Base-by-base conservation (phyloP, 2,888 invertebrate species). In the Tetramorium bicarinatum region DNA sequence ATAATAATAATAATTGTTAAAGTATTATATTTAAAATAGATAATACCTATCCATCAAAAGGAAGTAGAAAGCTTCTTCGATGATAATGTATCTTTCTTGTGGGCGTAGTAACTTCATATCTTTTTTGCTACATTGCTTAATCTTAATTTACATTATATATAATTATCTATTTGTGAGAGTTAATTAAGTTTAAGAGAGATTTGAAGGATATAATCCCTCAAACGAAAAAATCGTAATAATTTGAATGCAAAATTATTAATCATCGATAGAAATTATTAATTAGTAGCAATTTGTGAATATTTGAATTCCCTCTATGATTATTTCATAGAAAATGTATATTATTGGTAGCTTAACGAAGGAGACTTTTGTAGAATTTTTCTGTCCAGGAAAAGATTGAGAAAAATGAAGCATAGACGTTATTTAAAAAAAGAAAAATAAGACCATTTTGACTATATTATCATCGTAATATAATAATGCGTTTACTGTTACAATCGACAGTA, bases 401-500 rank as follows among this genome's bases (percentile, higher is more conserved):
- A 69, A 62, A 21, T 61, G 9, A 83, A 82, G 62, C n/a, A 49
- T 38, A 66, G 6, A 62, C 13, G 29, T 82, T 82, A 66, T 82
- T 84, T 59, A 25, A 21, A 71, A 75, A 72, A 56, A 69, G 25
- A 49, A 64, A 90, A 87, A 89, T 21, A 62, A 91, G 90, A 91
- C 72, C 72, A 85, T 85, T 87, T 87, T 77, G 77, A 69, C 52
- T 88, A 83, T 90, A 91, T 92, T 91, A 90, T 91, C 86, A 85
- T 61, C 83, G 75, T 88, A 85, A 87, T 89, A 87, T 89, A 90
- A 88, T 88, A 91, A 83, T 91, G 90, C 88, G 89, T 86, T 88
- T 84, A 89, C 84, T 86, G 84, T 80, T 80, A 82, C 85, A 38
- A 81, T 75, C 54, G 85, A 90, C 85, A 90, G 76, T 85, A 77